Conservation (phyloP, 2,113 vertebrate genomes). For the mouse (Mus musculus) region DNA sequence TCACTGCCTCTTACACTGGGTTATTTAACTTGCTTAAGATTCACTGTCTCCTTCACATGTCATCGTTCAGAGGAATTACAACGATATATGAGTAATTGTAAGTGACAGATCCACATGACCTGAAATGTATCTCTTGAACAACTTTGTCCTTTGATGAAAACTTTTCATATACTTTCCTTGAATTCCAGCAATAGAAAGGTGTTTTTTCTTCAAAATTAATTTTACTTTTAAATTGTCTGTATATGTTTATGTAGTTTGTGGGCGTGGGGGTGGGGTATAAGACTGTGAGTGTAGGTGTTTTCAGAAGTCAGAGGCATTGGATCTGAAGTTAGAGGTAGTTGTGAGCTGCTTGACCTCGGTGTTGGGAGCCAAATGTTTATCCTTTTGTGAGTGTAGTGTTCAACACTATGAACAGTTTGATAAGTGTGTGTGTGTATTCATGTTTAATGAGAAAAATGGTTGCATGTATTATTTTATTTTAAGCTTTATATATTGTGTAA, state of each 20-base stretch:
- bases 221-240: background rate
- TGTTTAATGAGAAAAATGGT: background rate
- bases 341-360: too few species aligned
- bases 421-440: background rate
- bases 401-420: background rate
- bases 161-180: constrained; percentile 41
- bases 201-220: constrained; percentile 45
- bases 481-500: background rate
- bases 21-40: background rate
- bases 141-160: constrained; percentile 12
- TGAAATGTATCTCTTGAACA: constrained; percentile 58
- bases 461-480: background rate
- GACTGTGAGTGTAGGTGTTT: background rate
- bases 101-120: background rate
- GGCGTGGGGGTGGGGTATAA: too few species aligned
- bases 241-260: background rate
- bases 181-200: background rate
- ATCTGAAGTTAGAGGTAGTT: background rate
- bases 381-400: background rate
- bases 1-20: background rate
- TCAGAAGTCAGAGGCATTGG: background rate
- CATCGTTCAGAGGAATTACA: constrained; percentile 25
- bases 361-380: background rate
- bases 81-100: constrained; percentile 17
- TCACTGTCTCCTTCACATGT: constrained; percentile 5